Evolutionary conservation across 2,113 vertebrate species (phyloP).

Genomic region (Acanthisitta chloris): DNA sequence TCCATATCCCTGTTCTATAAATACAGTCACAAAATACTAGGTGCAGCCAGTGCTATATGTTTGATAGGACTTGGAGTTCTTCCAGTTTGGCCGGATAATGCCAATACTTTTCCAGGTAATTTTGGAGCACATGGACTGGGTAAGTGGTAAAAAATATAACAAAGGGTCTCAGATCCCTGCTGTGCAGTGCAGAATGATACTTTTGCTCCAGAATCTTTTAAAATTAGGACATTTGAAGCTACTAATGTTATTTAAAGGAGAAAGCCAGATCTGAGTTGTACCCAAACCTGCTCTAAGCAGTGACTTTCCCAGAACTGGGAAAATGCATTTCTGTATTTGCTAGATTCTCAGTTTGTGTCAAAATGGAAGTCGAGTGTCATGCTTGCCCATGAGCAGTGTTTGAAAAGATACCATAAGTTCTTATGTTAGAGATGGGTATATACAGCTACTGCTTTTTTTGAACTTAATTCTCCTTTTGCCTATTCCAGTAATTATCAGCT

Average conservation of each 20-base stretch:
- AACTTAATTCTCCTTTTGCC: neutral
- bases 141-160: neutral
- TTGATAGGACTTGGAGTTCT: neutral
- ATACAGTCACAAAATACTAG: neutral
- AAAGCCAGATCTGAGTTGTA: neutral
- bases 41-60: neutral
- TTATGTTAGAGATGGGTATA: neutral
- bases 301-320: neutral
- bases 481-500: neutral
- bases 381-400: fast-evolving
- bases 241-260: neutral
- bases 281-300: neutral
- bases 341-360: neutral
- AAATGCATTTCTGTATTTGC: neutral
- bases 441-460: neutral
- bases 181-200: neutral
- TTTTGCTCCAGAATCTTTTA: neutral
- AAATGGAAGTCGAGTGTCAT: neutral
- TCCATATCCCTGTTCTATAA: neutral
- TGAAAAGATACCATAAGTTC: neutral
- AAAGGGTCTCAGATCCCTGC: neutral
- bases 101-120: neutral
- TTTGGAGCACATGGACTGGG: neutral
- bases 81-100: neutral
- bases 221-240: neutral